Percentiles rank a stretch among this genome's conserved stretches.
Conservation (phyloP, 92 coral and sea anemone species). For the Palythoa grandis region DNA sequence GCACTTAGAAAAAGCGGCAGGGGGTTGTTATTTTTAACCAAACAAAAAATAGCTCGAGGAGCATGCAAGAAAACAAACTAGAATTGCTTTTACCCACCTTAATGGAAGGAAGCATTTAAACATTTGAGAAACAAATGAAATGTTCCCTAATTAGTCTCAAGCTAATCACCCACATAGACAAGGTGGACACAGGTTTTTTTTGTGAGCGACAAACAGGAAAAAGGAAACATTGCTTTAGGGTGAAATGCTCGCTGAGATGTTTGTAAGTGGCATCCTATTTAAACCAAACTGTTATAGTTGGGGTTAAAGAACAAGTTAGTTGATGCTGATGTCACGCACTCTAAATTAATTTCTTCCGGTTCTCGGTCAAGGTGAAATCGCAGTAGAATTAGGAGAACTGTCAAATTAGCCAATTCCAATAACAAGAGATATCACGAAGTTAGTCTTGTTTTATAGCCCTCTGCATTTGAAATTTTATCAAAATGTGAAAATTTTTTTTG, state of each 20-base stretch:
- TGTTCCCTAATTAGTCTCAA: background rate
- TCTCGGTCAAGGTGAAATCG: constrained; percentile 31
- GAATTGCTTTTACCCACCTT: background rate
- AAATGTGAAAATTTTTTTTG: too few species aligned
- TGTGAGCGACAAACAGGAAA: constrained; percentile 28
- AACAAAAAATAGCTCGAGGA: background rate
- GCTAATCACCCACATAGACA: constrained; percentile 16
- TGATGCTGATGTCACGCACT: background rate
- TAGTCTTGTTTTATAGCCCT: background rate
- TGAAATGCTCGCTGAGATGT: background rate
- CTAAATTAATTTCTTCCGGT: constrained; percentile 8
- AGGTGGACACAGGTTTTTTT: background rate
- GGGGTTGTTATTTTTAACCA: constrained; percentile 14
- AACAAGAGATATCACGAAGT: background rate
- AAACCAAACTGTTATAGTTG: background rate
- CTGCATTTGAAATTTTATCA: too few species aligned
- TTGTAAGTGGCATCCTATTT: constrained; percentile 34
- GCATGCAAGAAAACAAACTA: background rate
- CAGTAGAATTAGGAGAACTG: background rate
- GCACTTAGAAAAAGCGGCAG: background rate
- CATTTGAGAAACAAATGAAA: constrained; percentile 11
- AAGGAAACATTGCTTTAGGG: background rate
- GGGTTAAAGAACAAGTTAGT: background rate
- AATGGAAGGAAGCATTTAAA: constrained; percentile 1
- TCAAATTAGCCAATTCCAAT: background rate